These are phyloP conservation scores for Dasyprocta punctata DNA, from an alignment of 2,113 vertebrate genomes.

Conservation along the genomic window DNA sequence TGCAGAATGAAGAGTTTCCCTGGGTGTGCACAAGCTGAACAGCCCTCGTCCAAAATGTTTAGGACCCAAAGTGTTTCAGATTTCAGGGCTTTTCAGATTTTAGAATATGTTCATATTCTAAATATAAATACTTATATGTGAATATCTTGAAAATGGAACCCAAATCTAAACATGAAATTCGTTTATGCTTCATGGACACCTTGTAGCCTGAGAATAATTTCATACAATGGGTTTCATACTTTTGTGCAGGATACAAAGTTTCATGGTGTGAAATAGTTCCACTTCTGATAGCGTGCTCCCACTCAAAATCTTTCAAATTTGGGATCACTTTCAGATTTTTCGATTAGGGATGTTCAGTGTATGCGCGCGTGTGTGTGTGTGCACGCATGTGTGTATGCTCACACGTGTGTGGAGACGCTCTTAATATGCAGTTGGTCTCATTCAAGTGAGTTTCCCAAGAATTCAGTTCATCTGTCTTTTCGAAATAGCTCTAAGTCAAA, in stretches of 20 bases:
- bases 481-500: slow-evolving; percentile 53
- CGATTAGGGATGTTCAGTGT: not conserved
- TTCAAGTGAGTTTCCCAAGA: slow-evolving; percentile 55
- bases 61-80: not conserved
- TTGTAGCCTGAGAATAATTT: not conserved
- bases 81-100: not conserved
- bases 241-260: not conserved
- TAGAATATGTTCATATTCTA: not conserved
- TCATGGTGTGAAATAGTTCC: not conserved
- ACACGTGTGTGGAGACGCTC: not conserved
- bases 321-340: not conserved
- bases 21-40: not conserved
- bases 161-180: not conserved
- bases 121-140: not conserved
- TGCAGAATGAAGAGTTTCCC: not conserved
- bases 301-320: not conserved
- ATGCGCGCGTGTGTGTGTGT: fast-evolving
- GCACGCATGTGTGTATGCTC: too few species aligned
- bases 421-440: slow-evolving; percentile 22
- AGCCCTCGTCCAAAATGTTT: too few species aligned
- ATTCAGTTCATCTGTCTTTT: slow-evolving; percentile 55
- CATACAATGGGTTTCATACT: not conserved
- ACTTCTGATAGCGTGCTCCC: not conserved
- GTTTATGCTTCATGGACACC: not conserved
- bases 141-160: not conserved